Evolutionary conservation across 2,113 vertebrate species (phyloP).

Genomic region (Blennius ocellaris): DNA sequence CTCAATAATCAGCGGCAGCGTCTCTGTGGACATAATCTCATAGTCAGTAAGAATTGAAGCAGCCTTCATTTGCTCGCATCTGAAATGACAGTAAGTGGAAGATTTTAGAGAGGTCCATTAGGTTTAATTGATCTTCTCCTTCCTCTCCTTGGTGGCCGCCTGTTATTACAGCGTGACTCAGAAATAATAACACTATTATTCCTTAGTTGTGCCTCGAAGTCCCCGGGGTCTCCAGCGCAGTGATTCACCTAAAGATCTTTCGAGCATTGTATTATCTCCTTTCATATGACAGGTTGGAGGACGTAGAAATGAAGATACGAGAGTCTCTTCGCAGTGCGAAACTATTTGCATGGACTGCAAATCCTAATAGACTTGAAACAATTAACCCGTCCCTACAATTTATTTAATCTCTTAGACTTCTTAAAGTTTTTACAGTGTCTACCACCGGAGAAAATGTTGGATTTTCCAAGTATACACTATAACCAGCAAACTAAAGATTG

Average conservation of each 20-base stretch:
- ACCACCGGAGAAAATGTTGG: too few relatives aligned
- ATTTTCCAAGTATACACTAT: too few relatives aligned
- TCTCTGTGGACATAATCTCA: not conserved
- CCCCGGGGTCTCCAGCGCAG: conserved; percentile 14
- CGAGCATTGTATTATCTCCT: not conserved
- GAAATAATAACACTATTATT: not conserved
- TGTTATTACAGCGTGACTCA: conserved; percentile 29
- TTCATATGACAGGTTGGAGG: conserved; percentile 12
- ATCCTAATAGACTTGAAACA: not conserved
- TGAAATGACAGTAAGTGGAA: conserved; percentile 5
- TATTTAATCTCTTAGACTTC: too few relatives aligned
- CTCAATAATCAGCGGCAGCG: not conserved
- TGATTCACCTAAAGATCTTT: conserved; percentile 21
- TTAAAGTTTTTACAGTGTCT: too few relatives aligned
- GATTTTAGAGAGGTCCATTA: conserved; percentile 18
- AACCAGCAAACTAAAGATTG: too few relatives aligned
- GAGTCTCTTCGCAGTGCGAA: not conserved
- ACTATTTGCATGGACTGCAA: not conserved
- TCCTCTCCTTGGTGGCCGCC: conserved; percentile 12
- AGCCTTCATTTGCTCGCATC: not conserved
- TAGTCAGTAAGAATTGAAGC: not conserved
- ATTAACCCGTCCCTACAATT: too few relatives aligned
- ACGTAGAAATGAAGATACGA: conserved; percentile 16
- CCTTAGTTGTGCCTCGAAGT: not conserved
- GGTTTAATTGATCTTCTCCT: conserved; percentile 27